These are phyloP conservation scores for Ochropacha duplaris DNA, from an alignment of 2,888 invertebrate species.

Conservation along the genomic window DNA sequence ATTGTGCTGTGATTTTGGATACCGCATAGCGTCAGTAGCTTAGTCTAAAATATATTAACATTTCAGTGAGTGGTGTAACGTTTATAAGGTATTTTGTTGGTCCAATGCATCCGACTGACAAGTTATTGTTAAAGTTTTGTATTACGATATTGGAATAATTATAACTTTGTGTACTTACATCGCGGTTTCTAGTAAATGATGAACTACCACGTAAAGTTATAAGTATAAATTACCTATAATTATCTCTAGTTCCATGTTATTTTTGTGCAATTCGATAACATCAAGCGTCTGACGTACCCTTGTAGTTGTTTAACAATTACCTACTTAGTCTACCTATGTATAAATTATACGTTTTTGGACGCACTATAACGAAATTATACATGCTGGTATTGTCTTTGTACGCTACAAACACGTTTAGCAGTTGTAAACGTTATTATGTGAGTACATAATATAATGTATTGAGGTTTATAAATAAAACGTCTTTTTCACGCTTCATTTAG, in stretches of 20 bases:
- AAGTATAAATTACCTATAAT: background rate
- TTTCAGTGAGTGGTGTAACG: background rate
- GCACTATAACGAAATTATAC: constrained; percentile 2
- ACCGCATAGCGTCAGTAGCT: constrained; percentile 7
- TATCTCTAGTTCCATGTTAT: background rate
- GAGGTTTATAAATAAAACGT: background rate
- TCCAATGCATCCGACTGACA: background rate
- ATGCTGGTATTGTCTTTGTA: constrained; percentile 4
- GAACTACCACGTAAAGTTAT: no score
- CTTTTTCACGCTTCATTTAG: background rate
- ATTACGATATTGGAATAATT: background rate
- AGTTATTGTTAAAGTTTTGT: background rate
- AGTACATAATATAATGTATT: background rate
- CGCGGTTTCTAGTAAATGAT: background rate
- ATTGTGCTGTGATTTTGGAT: constrained; percentile 46
- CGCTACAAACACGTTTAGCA: background rate
- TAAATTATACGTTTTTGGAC: constrained; percentile 4
- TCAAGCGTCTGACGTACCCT: background rate
- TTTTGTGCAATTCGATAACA: background rate
- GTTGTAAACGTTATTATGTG: background rate
- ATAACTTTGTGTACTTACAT: background rate
- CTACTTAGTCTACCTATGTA: background rate
- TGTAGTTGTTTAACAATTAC: background rate
- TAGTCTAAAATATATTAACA: background rate
- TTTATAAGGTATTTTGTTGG: background rate